A percentile compares a stretch with the other conserved stretches of the same genome.
Conservation (phyloP, 1,140 invertebrate genomes). For the Pogonomyrmex californicus region DNA sequence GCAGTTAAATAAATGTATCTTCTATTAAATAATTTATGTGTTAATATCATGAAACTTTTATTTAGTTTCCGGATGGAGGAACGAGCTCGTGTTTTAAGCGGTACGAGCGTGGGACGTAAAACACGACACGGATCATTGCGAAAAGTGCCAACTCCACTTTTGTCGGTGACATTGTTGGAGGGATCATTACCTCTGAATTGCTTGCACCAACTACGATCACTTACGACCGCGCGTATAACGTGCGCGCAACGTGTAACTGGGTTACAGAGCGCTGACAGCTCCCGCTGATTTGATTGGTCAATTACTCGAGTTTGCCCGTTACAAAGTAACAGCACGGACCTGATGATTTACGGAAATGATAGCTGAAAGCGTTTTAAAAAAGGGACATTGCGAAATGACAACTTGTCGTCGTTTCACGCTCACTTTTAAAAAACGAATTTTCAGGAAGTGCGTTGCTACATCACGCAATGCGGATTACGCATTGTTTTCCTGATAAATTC, state of each 20-base stretch:
- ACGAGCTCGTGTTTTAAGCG: constrained; percentile 9
- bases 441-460: neutral
- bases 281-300: constrained; percentile 61
- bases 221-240: constrained; percentile 59
- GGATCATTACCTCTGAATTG: constrained; percentile 63
- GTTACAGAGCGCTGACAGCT: constrained; percentile 61
- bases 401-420: neutral
- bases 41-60: constrained; percentile 10
- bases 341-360: constrained; percentile 62
- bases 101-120: constrained; percentile 42
- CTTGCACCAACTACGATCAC: constrained; percentile 60
- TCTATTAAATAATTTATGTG: neutral
- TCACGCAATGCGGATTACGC: neutral
- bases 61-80: neutral
- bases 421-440: constrained; percentile 2
- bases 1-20: neutral
- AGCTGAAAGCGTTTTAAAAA: constrained; percentile 50
- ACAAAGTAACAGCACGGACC: constrained; percentile 54
- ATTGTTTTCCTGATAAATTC: neutral
- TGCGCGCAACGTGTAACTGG: constrained; percentile 56
- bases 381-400: constrained; percentile 41
- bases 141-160: constrained; percentile 61
- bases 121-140: constrained; percentile 52
- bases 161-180: constrained; percentile 60
- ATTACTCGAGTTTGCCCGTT: constrained; percentile 62